Base-by-base conservation (phyloP, 64 coral and sea anemone genomes). In the Porites lutea region DNA sequence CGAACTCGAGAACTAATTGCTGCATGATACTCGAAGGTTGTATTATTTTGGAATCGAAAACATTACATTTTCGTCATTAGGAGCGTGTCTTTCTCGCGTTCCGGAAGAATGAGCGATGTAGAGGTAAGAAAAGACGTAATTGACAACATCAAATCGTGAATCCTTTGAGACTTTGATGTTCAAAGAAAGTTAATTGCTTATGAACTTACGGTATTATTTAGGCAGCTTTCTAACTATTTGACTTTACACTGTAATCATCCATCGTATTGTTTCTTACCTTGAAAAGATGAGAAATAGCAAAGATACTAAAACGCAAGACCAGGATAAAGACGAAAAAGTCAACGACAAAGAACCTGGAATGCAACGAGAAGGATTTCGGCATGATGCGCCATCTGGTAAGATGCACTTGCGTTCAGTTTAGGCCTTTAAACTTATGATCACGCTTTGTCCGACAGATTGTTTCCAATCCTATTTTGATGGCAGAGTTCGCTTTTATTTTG, bases 131-230 rank as follows among this genome's bases (percentile, higher is more conserved):
- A 11, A 62, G 48, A 0, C 15, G 1, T 67, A 5, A 21, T 55
- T 43, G 16, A 81, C 13, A 10, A 2, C 18, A 12, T 12, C 54
- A 57, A 57, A 57, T 14, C 13, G 27, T 37, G 27, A 63, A 64
- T 82, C 58, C 81, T 83, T 83, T 67, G 45, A 68, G 59, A 83
- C 59, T 48, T 83, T 43, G 43, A 49, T 51, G 27, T 7, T 67
- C 62, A n/a, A 51, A n/a, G 54, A 37, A 80, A 61, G 78, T 70
- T 75, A 55, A 55, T 83, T 83, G 81, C 51, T 67, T 19, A 5
- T 2, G 63, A 83, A 45, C 61, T 83, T 83, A 51, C 6, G 19
- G 47, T 15, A 50, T 50, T 13, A 16, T 37, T 52, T 8, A 63
- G 58, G 14, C 79, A 62, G 58, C 58, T 65, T 82, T 49, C 58